Base-by-base conservation (phyloP, 2,113 vertebrate species). In the Dicerorhinus sumatrensis region DNA sequence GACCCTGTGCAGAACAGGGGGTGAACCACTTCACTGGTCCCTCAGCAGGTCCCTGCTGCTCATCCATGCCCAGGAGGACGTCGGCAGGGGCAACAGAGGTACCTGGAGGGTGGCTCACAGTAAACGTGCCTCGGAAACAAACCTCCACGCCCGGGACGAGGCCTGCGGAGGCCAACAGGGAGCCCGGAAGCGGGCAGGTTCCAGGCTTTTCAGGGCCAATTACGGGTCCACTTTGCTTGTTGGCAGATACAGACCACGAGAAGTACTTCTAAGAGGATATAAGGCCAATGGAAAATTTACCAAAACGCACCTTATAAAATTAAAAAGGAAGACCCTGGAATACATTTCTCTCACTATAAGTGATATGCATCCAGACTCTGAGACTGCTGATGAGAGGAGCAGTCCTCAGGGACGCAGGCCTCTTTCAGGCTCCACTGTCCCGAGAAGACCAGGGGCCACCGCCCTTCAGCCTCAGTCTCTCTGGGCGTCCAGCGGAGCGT, bases 81-180 rank as follows among this genome's bases (percentile, higher is more conserved):
- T 2, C 17, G 5, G 29, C 10, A 20, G 2, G 0, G 17, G 56
- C 51, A 25, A 7, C 0, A 5, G 18, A 36, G 6, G 20, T 21
- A 31, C 8, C 21, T 7, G 17, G 7, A 80, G 39, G 46, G 4
- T 10, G 20, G 2, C 6, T 46, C 16, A 2, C 2, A 67, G 8
- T 1, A 11, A 46, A 31, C 3, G 13, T 46, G 46, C 80, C n/a
- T 73, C 3, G 25, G 60, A 69, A 48, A 25, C 67, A 60, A 25
- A 31, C 14, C 84, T 39, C 1, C 6, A 29, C 1, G 3, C 25
- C 33, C 3, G 12, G 36, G 16, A 39, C 10, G 1, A 33, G 70
- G 58, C 39, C 67, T 29, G 31, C 23, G 25, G 27, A 36, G 31
- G 63, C 62, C 62, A 1, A 17, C 18, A 2, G 8, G 6, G n/a